Percentiles rank a stretch among this genome's conserved stretches.
phyloP scores from a whole-genome alignment of 2,797 vertebrate species.

The Fistularia tabacaria region DNA sequence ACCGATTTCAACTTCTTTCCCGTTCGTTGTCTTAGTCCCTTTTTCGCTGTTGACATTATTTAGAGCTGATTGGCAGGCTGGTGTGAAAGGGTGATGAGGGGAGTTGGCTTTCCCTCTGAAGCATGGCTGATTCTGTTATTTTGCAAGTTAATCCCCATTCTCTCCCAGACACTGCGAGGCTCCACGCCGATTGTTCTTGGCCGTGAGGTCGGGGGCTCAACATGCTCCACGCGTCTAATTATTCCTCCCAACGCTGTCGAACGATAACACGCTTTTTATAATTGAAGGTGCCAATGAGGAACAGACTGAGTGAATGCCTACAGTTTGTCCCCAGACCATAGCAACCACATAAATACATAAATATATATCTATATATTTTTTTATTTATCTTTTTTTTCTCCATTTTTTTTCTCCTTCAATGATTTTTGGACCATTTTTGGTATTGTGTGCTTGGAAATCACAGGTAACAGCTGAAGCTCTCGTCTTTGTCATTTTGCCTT shows the following conservation, averaged over 20 bases:
- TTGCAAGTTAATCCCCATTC: constrained; percentile 51
- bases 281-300: too few relatives aligned
- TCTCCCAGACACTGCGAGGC: constrained; percentile 21
- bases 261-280: too few relatives aligned
- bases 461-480: neutral
- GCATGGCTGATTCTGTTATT: constrained; percentile 37
- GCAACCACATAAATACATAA: too few relatives aligned
- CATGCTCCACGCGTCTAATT: constrained; percentile 45
- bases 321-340: too few relatives aligned
- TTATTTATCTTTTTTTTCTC: constrained; percentile 1
- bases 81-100: constrained; percentile 15
- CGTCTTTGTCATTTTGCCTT: constrained; percentile 22
- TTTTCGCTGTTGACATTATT: too few relatives aligned
- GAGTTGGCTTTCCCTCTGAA: constrained; percentile 13
- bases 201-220: constrained; percentile 37
- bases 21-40: too few relatives aligned
- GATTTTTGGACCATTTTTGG: constrained; percentile 2
- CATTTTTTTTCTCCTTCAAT: constrained; percentile 1
- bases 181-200: constrained; percentile 39
- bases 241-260: constrained; percentile 21
- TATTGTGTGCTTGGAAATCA: too few relatives aligned
- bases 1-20: too few relatives aligned
- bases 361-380: too few relatives aligned
- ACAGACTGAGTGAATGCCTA: too few relatives aligned
- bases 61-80: constrained; percentile 30